Percentiles rank a stretch among this genome's conserved stretches.
Evolutionary conservation across 2,888 invertebrate genomes (phyloP).

Genomic region (Amiota minor): DNA sequence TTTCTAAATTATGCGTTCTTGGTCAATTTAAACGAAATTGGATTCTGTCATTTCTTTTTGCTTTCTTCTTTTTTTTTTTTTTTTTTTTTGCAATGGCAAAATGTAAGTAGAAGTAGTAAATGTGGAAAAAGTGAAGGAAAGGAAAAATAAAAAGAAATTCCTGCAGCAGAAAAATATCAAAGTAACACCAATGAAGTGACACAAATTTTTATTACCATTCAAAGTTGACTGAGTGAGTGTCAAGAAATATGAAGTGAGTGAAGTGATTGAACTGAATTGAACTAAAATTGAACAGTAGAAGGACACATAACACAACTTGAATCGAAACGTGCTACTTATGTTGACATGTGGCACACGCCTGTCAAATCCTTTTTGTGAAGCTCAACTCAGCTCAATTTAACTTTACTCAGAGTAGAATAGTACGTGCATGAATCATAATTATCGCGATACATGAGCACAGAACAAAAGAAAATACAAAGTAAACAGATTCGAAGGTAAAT

Average conservation of each 20-base stretch:
- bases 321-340: conserved; percentile 1
- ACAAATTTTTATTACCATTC: conserved; percentile 64
- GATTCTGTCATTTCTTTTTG: conserved; percentile 50
- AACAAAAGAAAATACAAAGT: not conserved
- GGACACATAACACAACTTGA: not conserved
- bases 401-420: no score
- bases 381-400: not conserved
- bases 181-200: conserved; percentile 56
- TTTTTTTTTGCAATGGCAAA: conserved; percentile 6
- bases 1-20: conserved; percentile 58
- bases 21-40: conserved; percentile 67
- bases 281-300: conserved; percentile 1
- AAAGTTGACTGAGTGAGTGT: conserved; percentile 18
- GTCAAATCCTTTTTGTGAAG: conserved; percentile 25
- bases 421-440: conserved; percentile 19
- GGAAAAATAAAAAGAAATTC: not conserved
- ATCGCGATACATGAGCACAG: not conserved
- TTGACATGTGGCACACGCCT: conserved; percentile 23
- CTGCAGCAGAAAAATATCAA: conserved; percentile 20
- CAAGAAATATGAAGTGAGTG: not conserved
- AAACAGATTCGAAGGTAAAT: no score
- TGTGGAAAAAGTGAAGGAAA: not conserved
- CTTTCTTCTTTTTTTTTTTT: not conserved
- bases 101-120: not conserved
- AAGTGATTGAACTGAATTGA: not conserved